Percentiles rank a stretch among this genome's conserved stretches.
phyloP scores from a whole-genome alignment of 2,888 invertebrate genomes.

The Acronicta psi region DNA sequence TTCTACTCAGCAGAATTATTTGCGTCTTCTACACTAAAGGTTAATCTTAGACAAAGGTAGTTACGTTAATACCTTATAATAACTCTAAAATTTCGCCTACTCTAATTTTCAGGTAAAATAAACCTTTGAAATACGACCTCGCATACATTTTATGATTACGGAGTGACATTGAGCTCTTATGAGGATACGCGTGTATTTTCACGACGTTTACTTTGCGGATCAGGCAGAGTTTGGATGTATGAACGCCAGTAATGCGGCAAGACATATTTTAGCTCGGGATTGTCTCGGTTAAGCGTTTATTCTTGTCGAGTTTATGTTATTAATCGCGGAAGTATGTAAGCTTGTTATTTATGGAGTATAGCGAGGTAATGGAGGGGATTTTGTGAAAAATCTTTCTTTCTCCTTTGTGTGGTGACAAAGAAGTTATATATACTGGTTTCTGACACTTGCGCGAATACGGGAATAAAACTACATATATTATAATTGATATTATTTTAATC shows the following conservation, averaged over 20 bases:
- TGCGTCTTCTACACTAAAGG: background rate
- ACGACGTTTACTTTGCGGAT: constrained; percentile 16
- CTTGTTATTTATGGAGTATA: background rate
- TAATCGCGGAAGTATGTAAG: background rate
- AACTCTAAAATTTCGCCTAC: constrained; percentile 7
- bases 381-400: too few relatives aligned
- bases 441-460: too few relatives aligned
- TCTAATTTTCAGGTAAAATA: constrained; percentile 39
- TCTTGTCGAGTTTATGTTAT: background rate
- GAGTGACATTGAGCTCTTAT: constrained; percentile 10
- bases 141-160: constrained; percentile 24
- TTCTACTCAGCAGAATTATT: too few relatives aligned
- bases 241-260: background rate
- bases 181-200: constrained; percentile 23
- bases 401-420: too few relatives aligned
- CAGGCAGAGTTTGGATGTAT: background rate
- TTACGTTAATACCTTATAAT: background rate
- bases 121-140: constrained; percentile 25
- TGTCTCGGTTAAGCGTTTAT: background rate
- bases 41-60: background rate
- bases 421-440: too few relatives aligned
- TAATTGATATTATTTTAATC: too few relatives aligned
- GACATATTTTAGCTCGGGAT: background rate
- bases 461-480: too few relatives aligned
- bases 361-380: background rate